Evolutionary conservation across 2,888 invertebrate species (phyloP), one percentile per base, ranked within the genome.

Genomic region (Monochamus alternatus): DNA sequence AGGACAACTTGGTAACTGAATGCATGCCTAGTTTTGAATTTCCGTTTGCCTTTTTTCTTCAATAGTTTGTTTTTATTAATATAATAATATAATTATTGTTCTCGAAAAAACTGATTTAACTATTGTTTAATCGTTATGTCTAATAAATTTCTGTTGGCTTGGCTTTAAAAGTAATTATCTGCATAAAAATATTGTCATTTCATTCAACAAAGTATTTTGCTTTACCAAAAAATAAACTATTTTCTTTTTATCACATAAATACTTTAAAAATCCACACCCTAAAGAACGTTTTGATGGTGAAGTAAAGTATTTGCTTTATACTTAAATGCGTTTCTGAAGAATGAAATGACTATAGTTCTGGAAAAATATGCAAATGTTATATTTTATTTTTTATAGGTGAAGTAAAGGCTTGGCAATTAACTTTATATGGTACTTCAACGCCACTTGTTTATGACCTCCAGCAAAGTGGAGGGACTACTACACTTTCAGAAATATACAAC

Each of bases 331-430:
- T 38, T 38, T 38, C 38, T 38, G 5, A 38, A 38, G 10, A 9
- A 47, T 62, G 3, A n/a, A 62, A 31, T 62, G 43, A 8, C 22
- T 14, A 0, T 12, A 14, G 4, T 64, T 64, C n/a, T 14, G 43
- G 7, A 43, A 38, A 8, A 8, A n/a, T 62, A 12, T 31, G 4
- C n/a, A 59, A 12, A 63, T 63, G 38, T n/a, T 12, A 32, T 47
- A 38, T 58, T 12, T 59, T 22, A 14, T 68, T 38, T 31, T 59
- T 65, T 85, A 80, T 82, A 88, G 87, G 87, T 84, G 92, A 93
- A 85, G 89, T 96, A 75, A 92, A 93, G 68, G 94, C 95, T 83
- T 96, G 96, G 96, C 93, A 95, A 88, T 89, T 96, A 85, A 93
- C 95, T 85, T 93, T 96, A 87, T 95, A 95, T 88, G 96, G 96